These are phyloP conservation scores for Mycogona germanica DNA, from an alignment of 2,888 invertebrate genomes.

Conservation along the genomic window DNA sequence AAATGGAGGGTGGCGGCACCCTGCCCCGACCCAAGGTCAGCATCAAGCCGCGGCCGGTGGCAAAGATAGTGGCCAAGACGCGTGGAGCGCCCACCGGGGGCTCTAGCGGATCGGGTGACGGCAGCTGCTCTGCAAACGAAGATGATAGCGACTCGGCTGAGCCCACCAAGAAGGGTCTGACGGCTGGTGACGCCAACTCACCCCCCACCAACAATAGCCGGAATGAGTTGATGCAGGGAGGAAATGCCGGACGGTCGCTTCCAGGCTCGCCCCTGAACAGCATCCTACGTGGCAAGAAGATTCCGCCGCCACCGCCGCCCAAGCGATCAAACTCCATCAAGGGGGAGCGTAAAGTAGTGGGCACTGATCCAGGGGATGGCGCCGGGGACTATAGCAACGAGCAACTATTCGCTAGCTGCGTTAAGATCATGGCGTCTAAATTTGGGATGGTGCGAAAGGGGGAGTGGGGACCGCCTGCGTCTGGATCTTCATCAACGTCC, in stretches of 20 bases:
- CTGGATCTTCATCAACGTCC: too few species aligned
- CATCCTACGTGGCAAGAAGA: constrained; percentile 29
- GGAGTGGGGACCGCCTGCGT: too few species aligned
- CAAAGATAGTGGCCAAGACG: constrained; percentile 47
- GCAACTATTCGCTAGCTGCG: constrained; percentile 35
- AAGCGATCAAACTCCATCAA: constrained; percentile 37
- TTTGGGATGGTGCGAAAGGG: too few species aligned
- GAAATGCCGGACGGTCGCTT: constrained; percentile 21
- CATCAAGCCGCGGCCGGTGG: constrained; percentile 66
- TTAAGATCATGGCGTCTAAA: constrained; percentile 28
- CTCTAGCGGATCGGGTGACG: not conserved
- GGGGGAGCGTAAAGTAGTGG: constrained; percentile 20
- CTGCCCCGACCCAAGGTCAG: constrained; percentile 70
- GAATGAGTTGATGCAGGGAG: too few species aligned
- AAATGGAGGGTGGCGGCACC: constrained; percentile 50
- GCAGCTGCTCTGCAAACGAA: constrained; percentile 15
- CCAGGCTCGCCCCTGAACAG: constrained; percentile 26
- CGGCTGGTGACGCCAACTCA: too few species aligned
- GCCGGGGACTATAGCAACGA: constrained; percentile 26
- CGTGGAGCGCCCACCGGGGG: constrained; percentile 8
- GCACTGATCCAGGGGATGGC: constrained; percentile 17
- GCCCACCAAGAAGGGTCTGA: not conserved
- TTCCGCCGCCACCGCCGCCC: constrained; percentile 39
- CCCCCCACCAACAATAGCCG: too few species aligned
- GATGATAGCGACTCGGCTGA: not conserved